Percentiles rank a stretch among this genome's conserved stretches.
phyloP scores from a whole-genome alignment of 1,140 invertebrate genomes.

The Tachypleus tridentatus region DNA sequence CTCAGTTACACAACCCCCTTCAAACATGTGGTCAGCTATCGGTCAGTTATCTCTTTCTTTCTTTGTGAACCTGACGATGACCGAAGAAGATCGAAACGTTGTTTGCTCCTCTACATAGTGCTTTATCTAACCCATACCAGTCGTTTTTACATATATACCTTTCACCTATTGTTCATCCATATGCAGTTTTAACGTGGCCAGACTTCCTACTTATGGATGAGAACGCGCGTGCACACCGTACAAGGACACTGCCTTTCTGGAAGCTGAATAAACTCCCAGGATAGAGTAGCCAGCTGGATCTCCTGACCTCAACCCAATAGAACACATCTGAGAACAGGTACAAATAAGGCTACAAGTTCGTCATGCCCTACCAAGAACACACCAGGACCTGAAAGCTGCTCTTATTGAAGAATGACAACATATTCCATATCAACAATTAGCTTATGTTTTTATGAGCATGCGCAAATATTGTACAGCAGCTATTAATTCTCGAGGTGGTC shows the following conservation, averaged over 20 bases:
- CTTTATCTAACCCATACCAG: too few relatives aligned
- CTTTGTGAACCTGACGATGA: too few relatives aligned
- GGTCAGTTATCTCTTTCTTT: too few relatives aligned
- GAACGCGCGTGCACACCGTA: not conserved
- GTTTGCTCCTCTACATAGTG: too few relatives aligned
- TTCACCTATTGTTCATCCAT: slow-evolving; percentile 4
- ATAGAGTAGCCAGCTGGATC: slow-evolving; percentile 30
- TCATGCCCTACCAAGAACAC: not conserved
- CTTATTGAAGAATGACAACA: slow-evolving; percentile 2
- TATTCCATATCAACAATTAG: too few relatives aligned
- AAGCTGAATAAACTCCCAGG: not conserved
- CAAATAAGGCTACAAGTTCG: not conserved
- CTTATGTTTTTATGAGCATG: too few relatives aligned
- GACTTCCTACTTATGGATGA: slow-evolving; percentile 1
- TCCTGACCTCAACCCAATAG: slow-evolving; percentile 2
- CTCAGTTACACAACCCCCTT: too few relatives aligned
- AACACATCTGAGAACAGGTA: slow-evolving; percentile 3
- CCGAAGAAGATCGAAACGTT: too few relatives aligned
- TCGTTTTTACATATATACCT: not conserved
- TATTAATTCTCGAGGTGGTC: too few relatives aligned
- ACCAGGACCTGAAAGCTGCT: slow-evolving; percentile 3
- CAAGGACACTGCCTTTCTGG: not conserved
- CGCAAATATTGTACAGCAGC: too few relatives aligned
- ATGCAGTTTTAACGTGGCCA: slow-evolving; percentile 2
- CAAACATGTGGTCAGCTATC: too few relatives aligned